Evolutionary conservation across 2,888 invertebrate genomes (phyloP), one percentile per base, ranked within the genome.

Genomic region (Zele albiditarsus): DNA sequence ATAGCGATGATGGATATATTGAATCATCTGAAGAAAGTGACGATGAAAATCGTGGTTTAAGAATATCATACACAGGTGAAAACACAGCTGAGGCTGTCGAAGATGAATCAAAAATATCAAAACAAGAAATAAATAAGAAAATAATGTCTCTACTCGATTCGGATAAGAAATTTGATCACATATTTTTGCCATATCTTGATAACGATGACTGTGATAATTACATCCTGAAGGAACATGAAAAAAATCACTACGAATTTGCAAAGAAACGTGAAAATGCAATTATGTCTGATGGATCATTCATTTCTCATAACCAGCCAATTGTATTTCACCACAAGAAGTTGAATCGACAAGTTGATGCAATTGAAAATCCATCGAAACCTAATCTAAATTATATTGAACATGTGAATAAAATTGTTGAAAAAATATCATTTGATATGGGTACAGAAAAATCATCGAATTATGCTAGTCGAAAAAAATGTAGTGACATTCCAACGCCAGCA

Each of bases 1-100:
- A 89, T 67, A 90, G 90, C 42, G 90, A 90, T 33, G 90, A 90
- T 42, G 90, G 90, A 23, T 81, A 84, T 53, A 88, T 88, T 20
- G 91, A 91, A 75, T 85, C 81, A 12, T 90, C 90, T n/a, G 91
- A 91, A 14, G 89, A 88, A 49, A 89, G 87, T 73, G 87, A 88
- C 38, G 90, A 90, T 46, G 83, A 80, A 76, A 85, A 82, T 87
- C 92, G 91, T 53, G 94, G 95, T 0, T 91, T 96, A 14, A 91
- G 94, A 23, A 96, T 96, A 79, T 94, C 95, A 78, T 96, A 96
- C 85, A 95, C 94, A 82, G 94, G 95, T 0, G 95, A 95, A 28
- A 96, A 95, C 88, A 93, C 95, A 60, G 97, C 96, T 0, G 96
- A 96, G 87, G 96, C 96, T 0, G 92, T 96, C 0, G 96, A 96